These are phyloP conservation scores for Aporrectodea caliginosa DNA, from an alignment of 1,140 invertebrate genomes.

Conservation along the genomic window DNA sequence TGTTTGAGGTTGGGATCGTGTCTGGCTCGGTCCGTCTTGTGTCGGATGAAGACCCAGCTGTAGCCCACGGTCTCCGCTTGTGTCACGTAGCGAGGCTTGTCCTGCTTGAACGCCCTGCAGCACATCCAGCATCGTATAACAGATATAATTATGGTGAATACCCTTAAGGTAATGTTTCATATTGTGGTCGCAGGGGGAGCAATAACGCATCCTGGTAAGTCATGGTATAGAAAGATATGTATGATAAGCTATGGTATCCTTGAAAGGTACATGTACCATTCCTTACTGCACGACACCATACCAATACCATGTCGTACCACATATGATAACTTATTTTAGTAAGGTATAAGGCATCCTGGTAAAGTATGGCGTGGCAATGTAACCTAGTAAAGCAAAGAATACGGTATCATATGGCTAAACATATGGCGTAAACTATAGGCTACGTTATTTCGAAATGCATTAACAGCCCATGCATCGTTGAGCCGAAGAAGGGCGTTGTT, in stretches of 20 bases:
- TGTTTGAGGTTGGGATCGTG: constrained; percentile 26
- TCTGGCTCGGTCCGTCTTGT: constrained; percentile 35
- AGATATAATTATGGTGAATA: neutral
- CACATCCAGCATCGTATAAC: constrained; percentile 21
- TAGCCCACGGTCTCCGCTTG: constrained; percentile 44
- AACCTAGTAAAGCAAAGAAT: no score
- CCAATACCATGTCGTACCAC: no score
- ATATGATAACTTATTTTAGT: no score
- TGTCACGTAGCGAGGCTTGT: constrained; percentile 41
- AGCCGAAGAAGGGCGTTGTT: no score
- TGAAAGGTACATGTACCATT: neutral
- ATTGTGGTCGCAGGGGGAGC: neutral
- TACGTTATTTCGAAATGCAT: no score
- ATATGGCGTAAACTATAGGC: no score
- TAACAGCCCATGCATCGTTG: no score
- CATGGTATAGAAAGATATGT: neutral
- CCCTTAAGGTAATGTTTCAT: neutral
- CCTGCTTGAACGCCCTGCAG: constrained; percentile 43
- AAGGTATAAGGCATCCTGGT: no score
- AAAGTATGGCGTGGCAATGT: no score
- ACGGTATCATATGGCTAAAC: no score
- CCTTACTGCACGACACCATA: neutral
- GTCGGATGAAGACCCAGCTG: constrained; percentile 45
- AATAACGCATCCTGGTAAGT: constrained; percentile 7
- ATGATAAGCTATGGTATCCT: neutral